A percentile compares a stretch with the other conserved stretches of the same genome.
Conservation (phyloP, 37 sponge, comb jelly and placozoan species). For the Theonella swinhoei region DNA sequence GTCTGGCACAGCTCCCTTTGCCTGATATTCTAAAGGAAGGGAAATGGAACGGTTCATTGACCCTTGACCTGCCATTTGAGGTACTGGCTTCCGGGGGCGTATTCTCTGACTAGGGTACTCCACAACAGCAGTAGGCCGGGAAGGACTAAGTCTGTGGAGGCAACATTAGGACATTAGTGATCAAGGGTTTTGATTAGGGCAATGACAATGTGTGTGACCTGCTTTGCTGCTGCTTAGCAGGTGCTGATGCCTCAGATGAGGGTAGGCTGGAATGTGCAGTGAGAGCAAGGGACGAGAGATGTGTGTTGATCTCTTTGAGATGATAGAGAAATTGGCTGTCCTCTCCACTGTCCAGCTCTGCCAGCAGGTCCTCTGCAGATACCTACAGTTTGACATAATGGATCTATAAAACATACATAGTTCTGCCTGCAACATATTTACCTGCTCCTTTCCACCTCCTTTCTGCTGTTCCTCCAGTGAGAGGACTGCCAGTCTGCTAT, state of each 20-base stretch:
- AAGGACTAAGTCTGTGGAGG: neutral
- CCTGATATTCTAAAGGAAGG: too few relatives aligned
- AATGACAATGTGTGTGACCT: too few relatives aligned
- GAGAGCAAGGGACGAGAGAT: neutral
- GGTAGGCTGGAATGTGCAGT: neutral
- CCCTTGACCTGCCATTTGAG: neutral
- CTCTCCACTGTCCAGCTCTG: neutral
- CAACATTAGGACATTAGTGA: too few relatives aligned
- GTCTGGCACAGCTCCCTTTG: too few relatives aligned
- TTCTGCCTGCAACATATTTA: neutral
- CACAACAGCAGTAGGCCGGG: neutral
- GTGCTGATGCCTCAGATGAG: neutral
- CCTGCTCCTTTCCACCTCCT: neutral
- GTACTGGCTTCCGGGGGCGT: neutral
- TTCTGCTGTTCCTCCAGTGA: neutral
- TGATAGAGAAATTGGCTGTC: neutral
- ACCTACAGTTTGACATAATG: too few relatives aligned
- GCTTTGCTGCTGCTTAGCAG: too few relatives aligned
- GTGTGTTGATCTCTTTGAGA: neutral
- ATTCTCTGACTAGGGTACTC: neutral
- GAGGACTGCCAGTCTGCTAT: slow-evolving; percentile 1
- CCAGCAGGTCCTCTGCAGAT: neutral
- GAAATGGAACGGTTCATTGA: too few relatives aligned
- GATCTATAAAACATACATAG: neutral
- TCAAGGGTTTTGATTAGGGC: too few relatives aligned